Base-by-base conservation (phyloP, 2,888 invertebrate genomes). In the Epirrhoe tristata region DNA sequence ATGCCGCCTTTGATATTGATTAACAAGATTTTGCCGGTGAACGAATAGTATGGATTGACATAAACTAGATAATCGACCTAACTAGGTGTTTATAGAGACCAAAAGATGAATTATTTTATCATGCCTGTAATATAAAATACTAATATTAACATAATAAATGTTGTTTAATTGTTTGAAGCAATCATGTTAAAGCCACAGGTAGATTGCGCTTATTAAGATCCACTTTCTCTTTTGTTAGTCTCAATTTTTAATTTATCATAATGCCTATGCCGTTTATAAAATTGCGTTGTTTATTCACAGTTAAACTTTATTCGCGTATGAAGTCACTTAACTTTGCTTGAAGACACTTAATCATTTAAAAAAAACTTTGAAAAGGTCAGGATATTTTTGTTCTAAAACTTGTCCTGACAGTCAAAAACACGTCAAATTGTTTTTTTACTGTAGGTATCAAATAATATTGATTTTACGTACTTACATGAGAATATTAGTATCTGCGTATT, bases 131-230 rank as follows among this genome's bases (percentile, higher is more conserved):
- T 34, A 12, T 43, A 36, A 12, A 12, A 43, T 12, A 43, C 12
- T 12, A 43, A 43, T 43, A 12, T 12, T 12, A 12, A 43, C 12
- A 43, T 43, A 12, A 43, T 43, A 8, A 12, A 14, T 48, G 1
- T 12, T 14, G 7, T 48, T 46, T 34, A 32, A 63, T 67, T 57
- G 63, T 67, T 67, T 62, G 52, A 43, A 63, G 60, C 39, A 67
- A 50, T 52, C 58, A 67, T 67, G 65, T 70, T 65, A 58, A 67
- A 67, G 55, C 67, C 51, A 14, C 57, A 66, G 60, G 50, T 58
- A 58, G 62, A 77, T 77, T 76, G 77, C 75, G 76, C 70, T 2
- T 81, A 79, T 76, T 77, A 78, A 82, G 77, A 69, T 72, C 75
- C 67, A 82, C 84, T 86, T 86, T 86, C 74, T 71, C 71, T 73